Evolutionary conservation across 2,888 invertebrate genomes (phyloP).

Genomic region (Hydraecia micacea): DNA sequence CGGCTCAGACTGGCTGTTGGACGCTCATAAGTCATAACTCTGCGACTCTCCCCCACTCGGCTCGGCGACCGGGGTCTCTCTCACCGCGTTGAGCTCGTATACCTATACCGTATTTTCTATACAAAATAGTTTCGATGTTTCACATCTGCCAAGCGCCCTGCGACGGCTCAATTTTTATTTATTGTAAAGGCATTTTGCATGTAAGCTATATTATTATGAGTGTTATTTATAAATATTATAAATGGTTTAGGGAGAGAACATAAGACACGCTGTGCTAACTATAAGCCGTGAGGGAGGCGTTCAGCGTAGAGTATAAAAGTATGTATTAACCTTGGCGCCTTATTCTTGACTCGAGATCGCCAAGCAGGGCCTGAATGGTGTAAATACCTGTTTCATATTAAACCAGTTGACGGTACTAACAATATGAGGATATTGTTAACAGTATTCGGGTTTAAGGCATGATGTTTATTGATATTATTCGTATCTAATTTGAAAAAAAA

Average conservation of each 20-base stretch:
- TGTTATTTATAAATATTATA: not conserved
- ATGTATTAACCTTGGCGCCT: slow-evolving; percentile 85
- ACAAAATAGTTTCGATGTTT: not conserved
- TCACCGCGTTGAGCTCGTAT: not conserved
- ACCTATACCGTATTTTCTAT: not conserved
- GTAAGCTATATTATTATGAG: slow-evolving; percentile 24
- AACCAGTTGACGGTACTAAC: slow-evolving; percentile 87
- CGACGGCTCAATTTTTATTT: not conserved
- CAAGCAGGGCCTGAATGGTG: slow-evolving; percentile 89
- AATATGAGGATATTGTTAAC: slow-evolving; percentile 43
- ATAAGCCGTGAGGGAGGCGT: slow-evolving; percentile 77
- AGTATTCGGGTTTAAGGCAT: slow-evolving; percentile 1
- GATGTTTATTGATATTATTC: not conserved
- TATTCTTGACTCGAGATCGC: slow-evolving; percentile 89
- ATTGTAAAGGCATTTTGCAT: not conserved
- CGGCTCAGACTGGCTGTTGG: not conserved
- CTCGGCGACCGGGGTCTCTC: not conserved
- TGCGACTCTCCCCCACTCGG: not conserved
- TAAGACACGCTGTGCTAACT: slow-evolving; percentile 75
- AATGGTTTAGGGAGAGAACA: slow-evolving; percentile 73
- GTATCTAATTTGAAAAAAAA: not conserved
- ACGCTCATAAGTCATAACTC: not conserved
- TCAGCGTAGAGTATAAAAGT: slow-evolving; percentile 63
- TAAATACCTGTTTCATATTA: slow-evolving; percentile 89
- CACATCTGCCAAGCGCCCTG: not conserved